Conservation (phyloP, 2,888 invertebrate species). For the Epinotia bilunana region DNA sequence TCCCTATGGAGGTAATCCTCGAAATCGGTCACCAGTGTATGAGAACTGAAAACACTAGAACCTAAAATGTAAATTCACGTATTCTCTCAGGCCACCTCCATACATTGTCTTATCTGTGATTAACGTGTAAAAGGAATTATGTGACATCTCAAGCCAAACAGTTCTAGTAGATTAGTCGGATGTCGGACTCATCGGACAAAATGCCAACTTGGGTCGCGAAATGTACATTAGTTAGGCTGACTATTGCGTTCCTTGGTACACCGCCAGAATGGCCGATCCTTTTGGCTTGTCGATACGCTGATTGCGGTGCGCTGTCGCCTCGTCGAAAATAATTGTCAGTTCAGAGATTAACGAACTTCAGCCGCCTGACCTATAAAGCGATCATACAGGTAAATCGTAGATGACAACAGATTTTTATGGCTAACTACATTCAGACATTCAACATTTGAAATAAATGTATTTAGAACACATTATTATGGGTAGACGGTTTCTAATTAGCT, state of each 20-base stretch:
- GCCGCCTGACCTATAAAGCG: constrained; percentile 79
- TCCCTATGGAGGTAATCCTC: no score
- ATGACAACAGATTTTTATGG: constrained; percentile 10
- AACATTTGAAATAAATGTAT: neutral
- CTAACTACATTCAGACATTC: neutral
- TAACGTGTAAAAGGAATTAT: constrained; percentile 22
- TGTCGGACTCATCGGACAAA: constrained; percentile 60
- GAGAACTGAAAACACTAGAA: no score
- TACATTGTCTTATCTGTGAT: constrained; percentile 1
- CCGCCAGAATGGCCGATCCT: constrained; percentile 82
- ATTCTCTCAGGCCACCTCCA: no score
- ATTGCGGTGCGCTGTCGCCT: constrained; percentile 73
- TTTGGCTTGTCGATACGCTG: constrained; percentile 81
- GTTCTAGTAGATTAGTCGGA: constrained; percentile 49
- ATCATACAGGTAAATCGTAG: constrained; percentile 43
- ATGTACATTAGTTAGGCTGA: constrained; percentile 77
- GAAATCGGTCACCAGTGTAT: no score
- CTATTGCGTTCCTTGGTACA: constrained; percentile 82
- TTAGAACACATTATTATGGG: neutral
- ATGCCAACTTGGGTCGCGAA: constrained; percentile 81
- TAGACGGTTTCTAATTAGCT: neutral
- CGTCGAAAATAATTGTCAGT: constrained; percentile 81
- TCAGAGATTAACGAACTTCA: constrained; percentile 83
- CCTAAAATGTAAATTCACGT: no score
- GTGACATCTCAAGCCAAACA: constrained; percentile 18